Base-by-base conservation (phyloP, 2,113 vertebrate genomes). In the Platysteira castanea region DNA sequence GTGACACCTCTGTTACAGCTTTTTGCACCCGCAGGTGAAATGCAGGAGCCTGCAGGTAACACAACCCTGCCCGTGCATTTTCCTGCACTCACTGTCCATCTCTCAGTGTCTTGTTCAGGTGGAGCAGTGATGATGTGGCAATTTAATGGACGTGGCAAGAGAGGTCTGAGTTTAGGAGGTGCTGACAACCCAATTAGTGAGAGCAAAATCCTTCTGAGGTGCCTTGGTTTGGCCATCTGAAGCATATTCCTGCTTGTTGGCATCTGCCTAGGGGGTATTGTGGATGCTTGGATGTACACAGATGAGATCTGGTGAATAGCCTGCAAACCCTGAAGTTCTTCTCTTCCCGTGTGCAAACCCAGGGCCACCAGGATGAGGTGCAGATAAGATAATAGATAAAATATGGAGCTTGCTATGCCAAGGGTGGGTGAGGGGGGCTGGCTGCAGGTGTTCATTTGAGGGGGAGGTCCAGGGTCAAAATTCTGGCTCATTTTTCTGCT, bases 41-140 rank as follows among this genome's bases (percentile, higher is more conserved):
- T 8, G 30, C 19, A n/a, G 57, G 44, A 33, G 19, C 4, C 13
- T 22, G 10, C 24, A 27, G 18, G 18, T 12, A 31, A 11, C 33
- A n/a, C 21, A 64, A 1, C 61, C n/a, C 20, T 44, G 37, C 10
- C 57, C 26, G 1, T 2, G 0, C 2, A 0, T 73, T 61, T 23
- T 50, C 13, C 65, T 4, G 1, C 6, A 7, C 31, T 65, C 42
- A 0, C 7, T 30, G 46, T 9, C 39, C 35, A 1, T 19, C 33
- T 59, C 46, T 77, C 44, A 35, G 59, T 37, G 76, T 33, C 47
- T 26, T 0, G 1, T 14, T 80, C 18, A 61, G 54, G 23, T 9
- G 10, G 65, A 31, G 1, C 31, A 12, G 30, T 11, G 46, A 20
- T 13, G 33, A 37, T 53, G 35, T n/a, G 37, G 23, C 23, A 27